Percentiles rank a stretch among this genome's conserved stretches.
phyloP scores from a whole-genome alignment of 2,797 vertebrate genomes.

The Coilia nasus region DNA sequence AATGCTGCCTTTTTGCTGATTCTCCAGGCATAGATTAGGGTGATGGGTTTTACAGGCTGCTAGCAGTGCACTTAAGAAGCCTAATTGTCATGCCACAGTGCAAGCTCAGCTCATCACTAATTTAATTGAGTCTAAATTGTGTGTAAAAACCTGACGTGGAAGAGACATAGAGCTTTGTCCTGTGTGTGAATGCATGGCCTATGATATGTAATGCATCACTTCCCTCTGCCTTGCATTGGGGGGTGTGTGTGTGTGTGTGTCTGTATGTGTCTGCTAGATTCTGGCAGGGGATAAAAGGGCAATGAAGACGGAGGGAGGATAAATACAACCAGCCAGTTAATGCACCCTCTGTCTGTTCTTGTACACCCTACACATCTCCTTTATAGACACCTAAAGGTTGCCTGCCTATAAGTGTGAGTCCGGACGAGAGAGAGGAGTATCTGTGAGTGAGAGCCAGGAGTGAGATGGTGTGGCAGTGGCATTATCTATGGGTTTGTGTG shows the following conservation, averaged over 20 bases:
- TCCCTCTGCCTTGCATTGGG: no score
- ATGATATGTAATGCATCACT: background rate
- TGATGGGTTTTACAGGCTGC: background rate
- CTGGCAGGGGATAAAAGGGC: background rate
- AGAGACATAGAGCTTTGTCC: background rate
- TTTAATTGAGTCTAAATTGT: background rate
- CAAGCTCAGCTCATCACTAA: background rate
- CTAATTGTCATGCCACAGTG: background rate
- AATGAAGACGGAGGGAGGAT: background rate
- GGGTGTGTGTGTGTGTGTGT: background rate
- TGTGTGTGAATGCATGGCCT: background rate
- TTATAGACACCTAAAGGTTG: no score
- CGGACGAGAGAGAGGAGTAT: no score
- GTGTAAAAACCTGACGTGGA: background rate
- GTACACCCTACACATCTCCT: no score
- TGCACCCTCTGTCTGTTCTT: background rate
- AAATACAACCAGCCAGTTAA: background rate
- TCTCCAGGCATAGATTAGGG: background rate
- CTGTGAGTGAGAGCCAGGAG: no score
- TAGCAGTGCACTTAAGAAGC: background rate
- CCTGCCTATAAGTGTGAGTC: no score
- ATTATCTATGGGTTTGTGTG: no score
- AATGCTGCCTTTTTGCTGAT: background rate
- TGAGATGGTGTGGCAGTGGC: no score
- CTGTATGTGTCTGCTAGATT: background rate